A percentile compares a stretch with the other conserved stretches of the same genome.
Conservation (phyloP, 2,888 invertebrate genomes). For the Nasonovia ribisnigri region DNA sequence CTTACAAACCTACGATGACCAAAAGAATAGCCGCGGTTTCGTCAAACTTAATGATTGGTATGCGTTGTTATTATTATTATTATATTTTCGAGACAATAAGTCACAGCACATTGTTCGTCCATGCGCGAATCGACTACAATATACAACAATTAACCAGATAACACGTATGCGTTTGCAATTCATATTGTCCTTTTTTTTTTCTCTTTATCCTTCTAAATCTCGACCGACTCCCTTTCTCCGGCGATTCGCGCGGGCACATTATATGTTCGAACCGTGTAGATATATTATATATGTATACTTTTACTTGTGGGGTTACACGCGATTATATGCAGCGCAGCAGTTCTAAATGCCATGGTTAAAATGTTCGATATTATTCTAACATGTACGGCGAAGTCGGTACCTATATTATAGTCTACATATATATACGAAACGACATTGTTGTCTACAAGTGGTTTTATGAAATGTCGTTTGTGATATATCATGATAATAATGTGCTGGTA, state of each 20-base stretch:
- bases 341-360: constrained; percentile 22
- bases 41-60: constrained; percentile 41
- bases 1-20: constrained; percentile 32
- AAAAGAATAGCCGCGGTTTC: constrained; percentile 56
- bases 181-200: constrained; percentile 33
- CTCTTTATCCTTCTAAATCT: neutral
- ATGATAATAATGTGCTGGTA: neutral
- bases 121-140: constrained; percentile 42
- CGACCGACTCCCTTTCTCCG: constrained; percentile 31
- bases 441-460: neutral
- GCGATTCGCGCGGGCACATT: neutral
- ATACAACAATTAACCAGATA: constrained; percentile 34
- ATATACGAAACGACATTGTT: neutral
- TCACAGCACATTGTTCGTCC: constrained; percentile 34
- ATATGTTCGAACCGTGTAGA: neutral
- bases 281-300: neutral
- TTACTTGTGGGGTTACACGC: constrained; percentile 3
- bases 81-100: constrained; percentile 43
- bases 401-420: neutral
- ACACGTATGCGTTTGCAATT: constrained; percentile 32
- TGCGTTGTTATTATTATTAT: neutral
- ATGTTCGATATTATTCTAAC: neutral
- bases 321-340: neutral
- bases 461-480: neutral
- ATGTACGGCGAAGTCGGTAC: neutral